Evolutionary conservation across 2,888 invertebrate genomes (phyloP).

Genomic region (Shargacucullia verbasci): DNA sequence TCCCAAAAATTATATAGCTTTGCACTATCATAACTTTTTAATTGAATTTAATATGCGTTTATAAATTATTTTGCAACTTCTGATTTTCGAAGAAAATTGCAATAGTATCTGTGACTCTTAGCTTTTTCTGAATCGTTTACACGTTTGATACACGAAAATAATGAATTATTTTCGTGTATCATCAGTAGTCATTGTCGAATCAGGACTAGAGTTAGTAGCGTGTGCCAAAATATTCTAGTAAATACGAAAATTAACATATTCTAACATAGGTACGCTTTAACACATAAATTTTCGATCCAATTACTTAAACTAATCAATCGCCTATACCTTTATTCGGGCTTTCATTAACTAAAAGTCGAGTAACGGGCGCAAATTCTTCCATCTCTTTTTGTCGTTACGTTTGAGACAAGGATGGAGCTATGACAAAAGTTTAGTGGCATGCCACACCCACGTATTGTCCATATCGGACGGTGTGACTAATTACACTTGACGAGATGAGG

Average conservation of each 20-base stretch:
- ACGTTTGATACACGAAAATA: no score
- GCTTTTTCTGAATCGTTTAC: no score
- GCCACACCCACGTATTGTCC: slow-evolving; percentile 58
- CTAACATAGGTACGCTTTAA: not conserved
- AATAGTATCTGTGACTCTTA: no score
- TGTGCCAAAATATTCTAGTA: not conserved
- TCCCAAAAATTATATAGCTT: no score
- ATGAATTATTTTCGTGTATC: no score
- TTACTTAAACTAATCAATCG: slow-evolving; percentile 37
- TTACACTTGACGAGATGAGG: slow-evolving; percentile 60
- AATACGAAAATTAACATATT: not conserved
- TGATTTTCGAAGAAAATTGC: no score
- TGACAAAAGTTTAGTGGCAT: slow-evolving; percentile 35
- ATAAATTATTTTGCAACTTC: no score
- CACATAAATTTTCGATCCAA: slow-evolving; percentile 1
- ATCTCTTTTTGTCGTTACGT: slow-evolving; percentile 47
- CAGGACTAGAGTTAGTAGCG: no score
- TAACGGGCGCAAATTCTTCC: slow-evolving; percentile 63
- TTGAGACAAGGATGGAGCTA: slow-evolving; percentile 50
- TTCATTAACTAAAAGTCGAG: slow-evolving; percentile 53
- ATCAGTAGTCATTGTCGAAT: no score
- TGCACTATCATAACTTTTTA: no score
- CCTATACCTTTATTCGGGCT: slow-evolving; percentile 58
- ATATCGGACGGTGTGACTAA: slow-evolving; percentile 65
- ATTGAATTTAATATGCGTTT: no score